Conservation (phyloP, 2,113 vertebrate species). For the Hyla sarda region DNA sequence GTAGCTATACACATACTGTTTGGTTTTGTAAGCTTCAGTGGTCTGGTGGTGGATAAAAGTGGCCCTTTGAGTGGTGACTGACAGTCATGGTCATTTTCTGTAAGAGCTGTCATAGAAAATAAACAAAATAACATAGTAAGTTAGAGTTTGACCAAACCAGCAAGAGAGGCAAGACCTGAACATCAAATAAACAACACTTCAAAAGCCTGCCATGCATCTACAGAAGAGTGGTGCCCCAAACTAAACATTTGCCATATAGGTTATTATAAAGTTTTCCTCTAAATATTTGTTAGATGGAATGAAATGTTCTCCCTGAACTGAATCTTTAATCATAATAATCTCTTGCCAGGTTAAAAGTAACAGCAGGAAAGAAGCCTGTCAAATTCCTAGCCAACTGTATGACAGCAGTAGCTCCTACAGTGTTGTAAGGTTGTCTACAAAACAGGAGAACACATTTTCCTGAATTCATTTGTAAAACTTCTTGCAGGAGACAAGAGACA, state of each 20-base stretch:
- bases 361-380: background rate
- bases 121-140: background rate
- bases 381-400: background rate
- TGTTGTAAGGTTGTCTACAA: background rate
- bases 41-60: constrained; percentile 85
- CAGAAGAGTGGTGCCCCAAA: background rate
- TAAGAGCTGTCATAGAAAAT: constrained; percentile 78
- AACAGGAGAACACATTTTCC: background rate
- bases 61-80: constrained; percentile 83
- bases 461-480: background rate
- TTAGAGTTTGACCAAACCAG: background rate
- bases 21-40: constrained; percentile 80
- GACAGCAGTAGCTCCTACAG: background rate
- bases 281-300: background rate
- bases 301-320: background rate
- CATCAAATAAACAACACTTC: too few relatives aligned
- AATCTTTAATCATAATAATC: too few relatives aligned
- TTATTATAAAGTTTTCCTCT: background rate
- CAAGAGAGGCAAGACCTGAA: too few relatives aligned
- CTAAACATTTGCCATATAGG: background rate
- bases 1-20: constrained; percentile 73
- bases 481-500: background rate
- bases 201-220: too few relatives aligned
- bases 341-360: background rate
- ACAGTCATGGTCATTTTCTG: constrained; percentile 83